A percentile compares a stretch with the other conserved stretches of the same genome.
These are phyloP conservation scores for Ennomos fuscantarius DNA, from an alignment of 2,888 invertebrate genomes.

Conservation along the genomic window DNA sequence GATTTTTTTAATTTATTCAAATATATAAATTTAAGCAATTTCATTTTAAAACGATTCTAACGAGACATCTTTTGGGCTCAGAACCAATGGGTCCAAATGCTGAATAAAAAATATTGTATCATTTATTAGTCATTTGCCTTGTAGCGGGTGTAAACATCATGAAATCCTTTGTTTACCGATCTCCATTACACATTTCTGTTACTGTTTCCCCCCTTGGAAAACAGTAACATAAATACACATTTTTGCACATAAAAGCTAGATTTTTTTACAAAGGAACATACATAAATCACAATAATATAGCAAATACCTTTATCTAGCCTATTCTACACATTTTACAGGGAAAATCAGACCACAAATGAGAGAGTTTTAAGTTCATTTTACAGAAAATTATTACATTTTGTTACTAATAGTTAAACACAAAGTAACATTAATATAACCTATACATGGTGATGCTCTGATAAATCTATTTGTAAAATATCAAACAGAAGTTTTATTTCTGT, in stretches of 20 bases:
- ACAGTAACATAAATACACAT: slow-evolving; percentile 6
- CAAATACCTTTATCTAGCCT: slow-evolving; percentile 10
- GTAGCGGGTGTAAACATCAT: too few species aligned
- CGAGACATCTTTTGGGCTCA: too few species aligned
- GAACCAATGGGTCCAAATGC: too few species aligned
- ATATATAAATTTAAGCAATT: too few species aligned
- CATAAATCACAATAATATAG: slow-evolving; percentile 2
- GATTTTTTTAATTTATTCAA: too few species aligned
- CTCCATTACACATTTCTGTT: slow-evolving; percentile 10
- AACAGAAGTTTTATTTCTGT: too few species aligned
- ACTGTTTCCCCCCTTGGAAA: too few species aligned
- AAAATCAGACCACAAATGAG: slow-evolving; percentile 41
- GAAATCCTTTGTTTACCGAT: slow-evolving; percentile 6
- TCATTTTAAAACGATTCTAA: too few species aligned
- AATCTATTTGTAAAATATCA: neutral
- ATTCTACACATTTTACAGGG: slow-evolving; percentile 28
- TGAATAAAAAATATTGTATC: too few species aligned
- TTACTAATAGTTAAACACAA: slow-evolving; percentile 69
- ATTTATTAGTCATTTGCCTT: too few species aligned
- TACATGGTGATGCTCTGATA: slow-evolving; percentile 51
- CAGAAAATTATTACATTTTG: slow-evolving; percentile 48
- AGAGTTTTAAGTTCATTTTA: slow-evolving; percentile 32
- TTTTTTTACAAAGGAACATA: slow-evolving; percentile 18
- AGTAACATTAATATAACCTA: slow-evolving; percentile 43
- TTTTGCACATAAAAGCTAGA: slow-evolving; percentile 4